Evolutionary conservation across 1,140 invertebrate genomes (phyloP), one percentile per base, ranked within the genome.

Genomic region (Drusus annulatus): DNA sequence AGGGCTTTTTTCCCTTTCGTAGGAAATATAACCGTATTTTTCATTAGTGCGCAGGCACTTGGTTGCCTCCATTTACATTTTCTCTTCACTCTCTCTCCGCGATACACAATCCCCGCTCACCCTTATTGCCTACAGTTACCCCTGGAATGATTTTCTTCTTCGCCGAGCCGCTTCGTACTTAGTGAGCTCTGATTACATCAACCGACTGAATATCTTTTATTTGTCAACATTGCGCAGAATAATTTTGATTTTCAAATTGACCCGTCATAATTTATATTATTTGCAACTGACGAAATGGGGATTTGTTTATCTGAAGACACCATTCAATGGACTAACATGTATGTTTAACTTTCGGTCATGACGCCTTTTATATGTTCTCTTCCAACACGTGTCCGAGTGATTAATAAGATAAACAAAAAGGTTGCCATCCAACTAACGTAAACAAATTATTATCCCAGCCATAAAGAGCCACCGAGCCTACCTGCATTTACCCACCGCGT

Each of bases 11-110:
- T 71, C 45, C 17, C 51, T 71, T 71, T 21, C 36, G 36, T 51
- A 50, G 68, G 68, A 71, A 71, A 71, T 71, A 71, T 71, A 71
- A 71, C 45, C 7, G 68, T 71, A 71, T 71, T 71, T 71, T 71
- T 71, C 68, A 71, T 71, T 71, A 71, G 68, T 71, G 68, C 31
- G 25, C 63, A 28, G 36, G 45, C 68, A 71, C 45, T 71, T 51
- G 68, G 28, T 52, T 51, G 13, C 15, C 45, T 71, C 31, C 68
- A 52, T 71, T 71, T 71, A 71, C 68, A 68, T 71, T 52, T 71
- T 71, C 36, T 45, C 36, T 10, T 13, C 13, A 45, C 31, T 45
- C 45, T 71, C 68, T 13, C 45, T 51, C 68, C 8, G 68, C 68
- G 68, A 52, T 52, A 71, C 36, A 25, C 51, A 71, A 71, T 71